These are phyloP conservation scores for Columba livia DNA, from an alignment of 2,113 vertebrate genomes.

Conservation along the genomic window DNA sequence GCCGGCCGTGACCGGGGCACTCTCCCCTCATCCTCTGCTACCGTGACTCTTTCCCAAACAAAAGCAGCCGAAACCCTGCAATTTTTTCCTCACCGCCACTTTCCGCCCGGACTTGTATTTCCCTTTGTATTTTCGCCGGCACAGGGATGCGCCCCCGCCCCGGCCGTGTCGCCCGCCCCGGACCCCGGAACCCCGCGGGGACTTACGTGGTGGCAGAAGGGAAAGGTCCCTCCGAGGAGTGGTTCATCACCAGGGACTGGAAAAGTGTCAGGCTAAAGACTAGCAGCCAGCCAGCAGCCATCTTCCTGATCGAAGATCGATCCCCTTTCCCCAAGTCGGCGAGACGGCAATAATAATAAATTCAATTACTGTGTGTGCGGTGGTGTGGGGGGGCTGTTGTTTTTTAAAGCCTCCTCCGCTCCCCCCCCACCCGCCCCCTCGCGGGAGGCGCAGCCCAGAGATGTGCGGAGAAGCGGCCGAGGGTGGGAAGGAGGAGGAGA, in stretches of 20 bases:
- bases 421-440: constrained; percentile 17
- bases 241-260: constrained; percentile 75
- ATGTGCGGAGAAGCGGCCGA: constrained; percentile 26
- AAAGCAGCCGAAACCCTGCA: background rate
- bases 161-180: background rate
- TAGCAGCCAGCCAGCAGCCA: constrained; percentile 88
- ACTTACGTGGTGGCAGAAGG: constrained; percentile 91
- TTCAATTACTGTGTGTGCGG: constrained; percentile 14
- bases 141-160: background rate
- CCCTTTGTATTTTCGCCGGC: background rate
- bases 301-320: constrained; percentile 79
- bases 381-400: background rate
- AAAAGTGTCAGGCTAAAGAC: constrained; percentile 83
- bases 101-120: background rate
- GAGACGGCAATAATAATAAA: constrained; percentile 27
- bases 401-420: constrained; percentile 59
- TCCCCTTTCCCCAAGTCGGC: constrained; percentile 35
- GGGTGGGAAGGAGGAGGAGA: constrained; percentile 28
- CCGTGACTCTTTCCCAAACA: background rate
- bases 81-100: background rate
- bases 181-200: background rate
- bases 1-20: background rate
- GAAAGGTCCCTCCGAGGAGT: constrained; percentile 85
- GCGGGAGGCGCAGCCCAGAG: constrained; percentile 40
- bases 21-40: background rate